Percentiles rank a stretch among this genome's conserved stretches.
Conservation (phyloP, 2,797 vertebrate species). For the Enteromius paludinosus region DNA sequence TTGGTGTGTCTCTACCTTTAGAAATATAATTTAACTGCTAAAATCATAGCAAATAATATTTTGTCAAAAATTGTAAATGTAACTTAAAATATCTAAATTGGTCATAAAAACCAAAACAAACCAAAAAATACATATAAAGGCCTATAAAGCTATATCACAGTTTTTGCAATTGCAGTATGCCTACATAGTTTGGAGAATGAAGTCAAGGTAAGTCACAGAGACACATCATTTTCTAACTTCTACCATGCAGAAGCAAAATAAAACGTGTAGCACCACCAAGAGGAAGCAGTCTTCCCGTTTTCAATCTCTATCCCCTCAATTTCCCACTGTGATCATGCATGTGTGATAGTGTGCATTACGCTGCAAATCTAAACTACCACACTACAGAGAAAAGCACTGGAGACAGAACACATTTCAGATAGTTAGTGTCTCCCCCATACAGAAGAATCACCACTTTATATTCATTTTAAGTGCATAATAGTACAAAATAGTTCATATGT, state of each 20-base stretch:
- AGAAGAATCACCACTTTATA: not conserved
- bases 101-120: not conserved
- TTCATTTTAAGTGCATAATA: not conserved
- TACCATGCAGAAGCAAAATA: conserved; percentile 60
- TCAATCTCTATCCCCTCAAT: conserved; percentile 12
- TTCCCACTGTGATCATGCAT: conserved; percentile 35
- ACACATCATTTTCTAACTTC: conserved; percentile 5
- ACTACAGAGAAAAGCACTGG: conserved; percentile 55
- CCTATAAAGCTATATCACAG: too few relatives aligned
- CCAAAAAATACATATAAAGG: too few relatives aligned
- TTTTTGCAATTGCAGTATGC: conserved; percentile 1
- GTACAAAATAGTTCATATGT: not conserved
- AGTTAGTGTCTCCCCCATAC: not conserved
- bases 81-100: not conserved
- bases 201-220: conserved; percentile 52
- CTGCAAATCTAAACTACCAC: conserved; percentile 25
- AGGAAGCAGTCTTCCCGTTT: conserved; percentile 5
- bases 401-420: conserved; percentile 41
- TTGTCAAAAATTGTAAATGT: not conserved
- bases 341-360: conserved; percentile 35
- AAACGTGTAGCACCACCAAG: conserved; percentile 41
- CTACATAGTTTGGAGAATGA: conserved; percentile 54
- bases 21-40: not conserved
- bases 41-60: not conserved
- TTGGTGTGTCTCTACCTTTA: too few relatives aligned